These are phyloP conservation scores for Odobenus rosmarus DNA, from an alignment of 2,113 vertebrate species.

Conservation along the genomic window DNA sequence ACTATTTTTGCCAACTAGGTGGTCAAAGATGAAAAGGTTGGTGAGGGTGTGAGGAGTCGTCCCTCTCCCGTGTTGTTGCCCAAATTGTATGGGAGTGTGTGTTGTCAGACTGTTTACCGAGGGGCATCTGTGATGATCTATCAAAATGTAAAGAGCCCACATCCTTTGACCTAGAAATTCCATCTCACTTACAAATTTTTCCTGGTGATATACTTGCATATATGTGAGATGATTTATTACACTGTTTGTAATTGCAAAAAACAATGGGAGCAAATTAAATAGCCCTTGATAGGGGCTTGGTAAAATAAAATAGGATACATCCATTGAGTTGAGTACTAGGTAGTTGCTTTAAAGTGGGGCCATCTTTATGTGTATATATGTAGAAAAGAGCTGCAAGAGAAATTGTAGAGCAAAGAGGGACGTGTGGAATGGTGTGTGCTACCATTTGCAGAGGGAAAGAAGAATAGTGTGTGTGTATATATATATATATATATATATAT, in stretches of 20 bases:
- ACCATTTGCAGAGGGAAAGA: not conserved
- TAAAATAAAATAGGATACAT: not conserved
- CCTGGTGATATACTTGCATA: not conserved
- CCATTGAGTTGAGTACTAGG: not conserved
- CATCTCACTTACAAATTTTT: not conserved
- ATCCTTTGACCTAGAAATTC: not conserved
- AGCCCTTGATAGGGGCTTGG: not conserved
- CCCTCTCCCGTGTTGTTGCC: fast-evolving
- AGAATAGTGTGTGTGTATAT: no score
- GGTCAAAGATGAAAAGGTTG: not conserved
- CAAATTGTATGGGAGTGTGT: not conserved
- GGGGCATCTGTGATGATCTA: not conserved
- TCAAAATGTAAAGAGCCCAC: not conserved
- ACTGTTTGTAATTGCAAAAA: not conserved
- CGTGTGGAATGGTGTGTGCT: not conserved
- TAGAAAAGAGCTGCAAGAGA: not conserved
- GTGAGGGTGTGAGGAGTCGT: not conserved
- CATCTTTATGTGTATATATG: not conserved
- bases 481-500: no score
- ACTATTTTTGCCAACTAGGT: not conserved
- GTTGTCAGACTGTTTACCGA: not conserved
- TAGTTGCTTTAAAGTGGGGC: not conserved
- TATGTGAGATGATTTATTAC: conserved; percentile 3
- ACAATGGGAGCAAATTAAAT: conserved; percentile 20
- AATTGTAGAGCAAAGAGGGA: not conserved